phyloP scores from a whole-genome alignment of 2,888 invertebrate species.

The Stenodema calcarata region DNA sequence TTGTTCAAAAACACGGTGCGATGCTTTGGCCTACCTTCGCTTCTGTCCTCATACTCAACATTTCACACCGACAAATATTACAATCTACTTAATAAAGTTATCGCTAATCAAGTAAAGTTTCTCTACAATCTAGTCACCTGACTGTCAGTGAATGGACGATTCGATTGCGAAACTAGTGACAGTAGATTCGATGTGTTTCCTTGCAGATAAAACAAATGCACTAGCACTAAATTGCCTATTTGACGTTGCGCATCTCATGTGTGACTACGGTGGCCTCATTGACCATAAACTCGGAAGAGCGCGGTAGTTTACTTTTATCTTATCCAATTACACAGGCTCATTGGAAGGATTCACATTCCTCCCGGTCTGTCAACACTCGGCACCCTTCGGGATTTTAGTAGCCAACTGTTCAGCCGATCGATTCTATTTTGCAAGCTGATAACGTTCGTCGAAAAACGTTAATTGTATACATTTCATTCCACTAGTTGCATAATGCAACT shows the following conservation, averaged over 20 bases:
- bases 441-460: too few relatives aligned
- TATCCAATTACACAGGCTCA: neutral
- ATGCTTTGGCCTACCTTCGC: too few relatives aligned
- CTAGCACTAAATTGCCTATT: neutral
- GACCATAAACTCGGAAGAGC: neutral
- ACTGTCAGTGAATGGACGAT: too few relatives aligned
- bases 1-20: too few relatives aligned
- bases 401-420: neutral
- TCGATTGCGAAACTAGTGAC: too few relatives aligned
- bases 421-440: neutral
- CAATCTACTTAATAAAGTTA: too few relatives aligned
- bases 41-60: too few relatives aligned
- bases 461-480: too few relatives aligned
- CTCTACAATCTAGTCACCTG: too few relatives aligned
- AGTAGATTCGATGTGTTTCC: neutral
- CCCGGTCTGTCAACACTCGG: neutral
- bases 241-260: neutral
- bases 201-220: neutral
- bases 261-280: neutral
- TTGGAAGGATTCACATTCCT: neutral
- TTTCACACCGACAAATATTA: too few relatives aligned
- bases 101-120: too few relatives aligned
- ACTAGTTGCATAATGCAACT: too few relatives aligned
- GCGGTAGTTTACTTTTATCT: neutral
- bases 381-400: neutral